A percentile compares a stretch with the other conserved stretches of the same genome.
These are phyloP conservation scores for Eospalax fontanierii DNA, from an alignment of 2,797 vertebrate species.

Conservation along the genomic window DNA sequence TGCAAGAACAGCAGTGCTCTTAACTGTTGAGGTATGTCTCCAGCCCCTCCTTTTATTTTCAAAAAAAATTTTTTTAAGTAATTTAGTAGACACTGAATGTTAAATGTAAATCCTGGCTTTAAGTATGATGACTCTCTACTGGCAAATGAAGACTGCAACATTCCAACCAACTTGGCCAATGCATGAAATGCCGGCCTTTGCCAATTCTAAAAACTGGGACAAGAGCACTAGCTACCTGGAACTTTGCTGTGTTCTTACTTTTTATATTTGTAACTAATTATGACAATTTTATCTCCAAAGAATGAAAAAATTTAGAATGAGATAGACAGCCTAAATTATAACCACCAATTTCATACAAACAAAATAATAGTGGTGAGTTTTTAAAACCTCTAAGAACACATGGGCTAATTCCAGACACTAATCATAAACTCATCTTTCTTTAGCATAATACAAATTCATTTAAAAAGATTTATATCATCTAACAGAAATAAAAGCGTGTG, in stretches of 20 bases:
- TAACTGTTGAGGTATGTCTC: no score
- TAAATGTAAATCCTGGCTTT: constrained; percentile 9
- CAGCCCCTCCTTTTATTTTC: no score
- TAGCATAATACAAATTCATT: no score
- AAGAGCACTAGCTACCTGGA: not conserved
- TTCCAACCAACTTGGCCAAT: not conserved
- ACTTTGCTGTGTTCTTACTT: not conserved
- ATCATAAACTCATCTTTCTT: no score
- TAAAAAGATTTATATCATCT: no score
- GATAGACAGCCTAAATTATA: constrained; percentile 51
- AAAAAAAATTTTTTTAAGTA: constrained; percentile 63
- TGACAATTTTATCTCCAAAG: constrained; percentile 58
- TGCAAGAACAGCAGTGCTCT: no score
- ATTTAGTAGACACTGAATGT: not conserved
- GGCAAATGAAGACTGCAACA: constrained; percentile 26
- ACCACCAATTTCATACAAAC: not conserved
- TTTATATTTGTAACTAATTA: constrained; percentile 38
- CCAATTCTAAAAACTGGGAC: not conserved
- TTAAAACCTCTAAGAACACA: not conserved
- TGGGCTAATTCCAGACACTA: constrained; percentile 69
- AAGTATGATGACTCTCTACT: not conserved
- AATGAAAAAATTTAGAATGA: constrained; percentile 62
- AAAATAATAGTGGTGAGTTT: not conserved
- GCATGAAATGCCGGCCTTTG: constrained; percentile 41
- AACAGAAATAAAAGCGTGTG: no score